Evolutionary conservation across 1,140 invertebrate species (phyloP), one percentile per base, ranked within the genome.

Genomic region (Oncopodura yosiiana): DNA sequence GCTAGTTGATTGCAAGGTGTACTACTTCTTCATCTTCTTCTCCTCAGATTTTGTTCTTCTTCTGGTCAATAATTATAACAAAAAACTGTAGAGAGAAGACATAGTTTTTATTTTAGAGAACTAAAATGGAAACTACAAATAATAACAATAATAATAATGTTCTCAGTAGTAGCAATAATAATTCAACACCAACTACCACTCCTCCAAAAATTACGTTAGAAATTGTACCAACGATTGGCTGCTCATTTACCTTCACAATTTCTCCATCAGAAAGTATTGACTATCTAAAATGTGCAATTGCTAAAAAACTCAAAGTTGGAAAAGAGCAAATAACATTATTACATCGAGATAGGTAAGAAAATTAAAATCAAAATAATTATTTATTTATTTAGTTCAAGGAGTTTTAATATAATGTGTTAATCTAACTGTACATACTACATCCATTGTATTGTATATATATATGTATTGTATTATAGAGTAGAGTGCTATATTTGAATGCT

Each of bases 301-400:
- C 88, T n/a, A 89, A 90, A 72, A 83, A 82, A 69, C 75, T 93
- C 54, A 90, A 88, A 78, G 85, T 94, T 67, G 81, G 85, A 60
- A 90, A 90, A 73, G 87, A 92, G 74, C 81, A 87, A 67, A 91
- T 94, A 72, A 88, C 86, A 70, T 75, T 94, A 65, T 77, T 94
- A 52, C 84, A 91, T 73, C 81, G 86, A 63, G 87, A 94, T 73
- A 90, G 87, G 90, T 92, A 72, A 63, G 68, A 66, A 26, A 49
- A 12, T 41, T 12, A 16, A 12, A 41, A 41, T 19, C 8, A 19
- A 41, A 19, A 8, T 6, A 16, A 41, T 41, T 69, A 68, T 68
- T 79, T 79, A 24, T n/a, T n/a, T n/a, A n/a, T n/a, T n/a, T n/a
- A n/a, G n/a, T n/a, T n/a, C n/a, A n/a, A n/a, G n/a, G n/a, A n/a